Base-by-base conservation (phyloP, 2,797 vertebrate genomes). In the Rhyacichthys aspro region DNA sequence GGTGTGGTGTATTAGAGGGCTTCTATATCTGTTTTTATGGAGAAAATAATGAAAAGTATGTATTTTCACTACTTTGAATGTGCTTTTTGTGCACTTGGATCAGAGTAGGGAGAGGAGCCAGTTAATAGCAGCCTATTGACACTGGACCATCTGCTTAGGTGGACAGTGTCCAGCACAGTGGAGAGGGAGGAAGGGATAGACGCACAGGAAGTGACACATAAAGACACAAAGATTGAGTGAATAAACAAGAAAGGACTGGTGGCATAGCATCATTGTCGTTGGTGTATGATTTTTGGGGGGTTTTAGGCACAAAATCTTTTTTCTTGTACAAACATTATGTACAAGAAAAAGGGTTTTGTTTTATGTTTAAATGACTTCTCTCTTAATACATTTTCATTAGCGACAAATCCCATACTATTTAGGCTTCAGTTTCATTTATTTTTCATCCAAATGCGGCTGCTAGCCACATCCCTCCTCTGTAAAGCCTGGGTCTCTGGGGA, bases 101-200 rank as follows among this genome's bases (percentile, higher is more conserved):
- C 93, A 11, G 86, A 92, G 93, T 57, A 91, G 92, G 93, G 90
- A 92, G 90, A 86, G 88, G 82, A 73, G 91, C 92, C 93, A 94
- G 95, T 95, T 96, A 96, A 96, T 96, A 95, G 87, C 91, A 93
- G 94, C 87, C 93, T 94, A 94, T 94, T 96, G 95, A 96, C 90
- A 92, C 92, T 67, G 82, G 88, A 94, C 94, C 94, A 97, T 97
- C 96, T 96, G 95, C 93, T 94, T 90, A 79, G 85, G 90, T 94
- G 93, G 92, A 95, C 83, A 63, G 79, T 90, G 89, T 94, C 91
- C 91, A 91, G 86, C 66, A 62, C 56, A 67, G 64, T 46, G 37
- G 59, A 63, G 59, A 59, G 73, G 28, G 23, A 63, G 70, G 57
- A 61, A 75, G 52, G 50, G 52, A 64, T 45, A 59, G 38, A 67